Conservation (phyloP, 23 tunicate genomes). For the Botrylloides violaceus region DNA sequence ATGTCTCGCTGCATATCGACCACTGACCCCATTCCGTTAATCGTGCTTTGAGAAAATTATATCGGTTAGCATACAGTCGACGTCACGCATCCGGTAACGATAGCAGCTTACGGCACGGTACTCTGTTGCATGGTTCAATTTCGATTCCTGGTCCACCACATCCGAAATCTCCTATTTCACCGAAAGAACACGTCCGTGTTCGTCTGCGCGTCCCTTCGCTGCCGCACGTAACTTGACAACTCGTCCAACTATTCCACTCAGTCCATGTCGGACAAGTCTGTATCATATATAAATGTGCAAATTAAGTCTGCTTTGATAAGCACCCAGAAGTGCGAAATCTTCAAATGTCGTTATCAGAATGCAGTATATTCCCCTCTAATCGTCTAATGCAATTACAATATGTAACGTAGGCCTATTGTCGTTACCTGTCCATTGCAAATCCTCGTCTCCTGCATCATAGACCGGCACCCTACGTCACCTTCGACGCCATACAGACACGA, state of each 20-base stretch:
- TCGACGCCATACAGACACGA: conserved; percentile 17
- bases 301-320: too few species aligned
- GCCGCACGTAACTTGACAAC: conserved; percentile 15
- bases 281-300: too few species aligned
- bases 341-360: too few species aligned
- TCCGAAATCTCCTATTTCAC: conserved; percentile 16
- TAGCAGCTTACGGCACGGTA: conserved; percentile 24
- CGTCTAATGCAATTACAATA: too few species aligned
- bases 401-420: not conserved
- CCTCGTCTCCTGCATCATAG: not conserved
- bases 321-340: too few species aligned
- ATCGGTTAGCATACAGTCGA: not conserved
- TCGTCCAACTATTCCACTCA: conserved; percentile 13
- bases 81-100: too few species aligned
- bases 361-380: too few species aligned
- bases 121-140: conserved; percentile 18
- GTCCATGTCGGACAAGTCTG: conserved; percentile 41
- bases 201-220: conserved; percentile 18
- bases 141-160: conserved; percentile 12
- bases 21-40: conserved; percentile 35
- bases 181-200: conserved; percentile 23
- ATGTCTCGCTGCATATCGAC: conserved; percentile 27
- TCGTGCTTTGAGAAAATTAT: not conserved
- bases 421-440: conserved; percentile 30
- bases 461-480: conserved; percentile 26